These are phyloP conservation scores for Urocitellus parryii DNA, from an alignment of 2,113 vertebrate genomes.

Conservation along the genomic window DNA sequence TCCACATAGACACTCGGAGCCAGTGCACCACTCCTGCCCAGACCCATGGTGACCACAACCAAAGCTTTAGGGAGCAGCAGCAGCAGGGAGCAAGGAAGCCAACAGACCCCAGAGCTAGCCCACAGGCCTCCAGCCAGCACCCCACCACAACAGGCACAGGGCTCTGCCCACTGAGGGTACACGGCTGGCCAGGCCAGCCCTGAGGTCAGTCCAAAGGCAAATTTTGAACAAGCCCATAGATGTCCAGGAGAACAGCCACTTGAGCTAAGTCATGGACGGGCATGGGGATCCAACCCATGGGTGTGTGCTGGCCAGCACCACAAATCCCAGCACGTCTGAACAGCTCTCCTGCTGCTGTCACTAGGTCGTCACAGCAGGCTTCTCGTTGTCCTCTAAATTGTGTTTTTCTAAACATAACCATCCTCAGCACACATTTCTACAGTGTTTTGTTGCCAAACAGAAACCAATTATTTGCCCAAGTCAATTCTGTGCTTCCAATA, in stretches of 20 bases:
- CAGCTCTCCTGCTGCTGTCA: accelerated
- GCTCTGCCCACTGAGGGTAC: too few species aligned
- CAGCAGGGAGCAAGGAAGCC: too few species aligned
- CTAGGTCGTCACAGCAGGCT: accelerated
- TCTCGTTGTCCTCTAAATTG: neutral
- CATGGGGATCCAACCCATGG: neutral
- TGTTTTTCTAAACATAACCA: neutral
- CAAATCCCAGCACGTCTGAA: accelerated
- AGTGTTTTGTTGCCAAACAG: neutral
- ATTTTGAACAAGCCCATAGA: neutral
- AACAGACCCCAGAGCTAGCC: neutral
- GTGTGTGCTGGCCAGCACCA: accelerated
- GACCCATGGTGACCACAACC: neutral
- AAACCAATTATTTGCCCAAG: accelerated
- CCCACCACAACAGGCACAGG: too few species aligned
- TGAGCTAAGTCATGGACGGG: accelerated
- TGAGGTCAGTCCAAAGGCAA: too few species aligned
- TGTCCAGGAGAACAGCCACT: neutral
- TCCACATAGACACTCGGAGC: neutral
- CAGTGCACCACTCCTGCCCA: neutral
- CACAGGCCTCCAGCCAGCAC: too few species aligned
- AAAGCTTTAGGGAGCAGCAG: neutral
- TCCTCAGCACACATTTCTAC: neutral
- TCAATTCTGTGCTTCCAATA: accelerated
- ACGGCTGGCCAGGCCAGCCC: neutral